A percentile compares a stretch with the other conserved stretches of the same genome.
Conservation (phyloP, 1,140 invertebrate genomes). For the Ridgeia piscesae region DNA sequence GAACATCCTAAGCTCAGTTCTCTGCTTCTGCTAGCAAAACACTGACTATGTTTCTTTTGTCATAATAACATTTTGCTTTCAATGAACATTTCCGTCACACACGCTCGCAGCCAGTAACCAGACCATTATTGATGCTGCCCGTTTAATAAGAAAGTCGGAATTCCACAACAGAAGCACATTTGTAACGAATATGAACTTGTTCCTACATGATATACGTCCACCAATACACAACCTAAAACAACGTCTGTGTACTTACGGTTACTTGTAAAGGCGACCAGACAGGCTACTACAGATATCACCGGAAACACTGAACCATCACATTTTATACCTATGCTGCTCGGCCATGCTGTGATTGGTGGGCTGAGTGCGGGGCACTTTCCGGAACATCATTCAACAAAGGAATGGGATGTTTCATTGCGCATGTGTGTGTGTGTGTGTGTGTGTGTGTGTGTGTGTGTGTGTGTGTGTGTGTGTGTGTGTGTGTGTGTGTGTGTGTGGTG, state of each 20-base stretch:
- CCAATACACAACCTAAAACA: background rate
- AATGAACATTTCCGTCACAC: too few species aligned
- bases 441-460: too few species aligned
- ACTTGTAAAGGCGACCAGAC: background rate
- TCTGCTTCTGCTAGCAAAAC: background rate
- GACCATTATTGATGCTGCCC: background rate
- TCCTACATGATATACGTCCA: background rate
- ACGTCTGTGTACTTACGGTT: background rate
- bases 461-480: too few species aligned
- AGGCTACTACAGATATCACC: background rate
- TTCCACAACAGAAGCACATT: too few species aligned
- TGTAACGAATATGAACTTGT: too few species aligned
- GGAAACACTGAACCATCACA: background rate
- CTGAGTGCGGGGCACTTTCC: background rate
- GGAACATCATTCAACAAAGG: too few species aligned
- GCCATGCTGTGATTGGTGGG: background rate
- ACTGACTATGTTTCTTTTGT: background rate
- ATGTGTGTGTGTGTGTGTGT: too few species aligned
- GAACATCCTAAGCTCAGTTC: background rate
- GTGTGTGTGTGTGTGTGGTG: too few species aligned
- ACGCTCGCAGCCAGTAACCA: too few species aligned
- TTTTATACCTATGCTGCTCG: background rate
- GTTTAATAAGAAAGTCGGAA: background rate
- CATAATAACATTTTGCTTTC: background rate
- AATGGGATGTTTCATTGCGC: background rate